Conservation (phyloP, 2,888 invertebrate species). For the Drosophila fungiperda region DNA sequence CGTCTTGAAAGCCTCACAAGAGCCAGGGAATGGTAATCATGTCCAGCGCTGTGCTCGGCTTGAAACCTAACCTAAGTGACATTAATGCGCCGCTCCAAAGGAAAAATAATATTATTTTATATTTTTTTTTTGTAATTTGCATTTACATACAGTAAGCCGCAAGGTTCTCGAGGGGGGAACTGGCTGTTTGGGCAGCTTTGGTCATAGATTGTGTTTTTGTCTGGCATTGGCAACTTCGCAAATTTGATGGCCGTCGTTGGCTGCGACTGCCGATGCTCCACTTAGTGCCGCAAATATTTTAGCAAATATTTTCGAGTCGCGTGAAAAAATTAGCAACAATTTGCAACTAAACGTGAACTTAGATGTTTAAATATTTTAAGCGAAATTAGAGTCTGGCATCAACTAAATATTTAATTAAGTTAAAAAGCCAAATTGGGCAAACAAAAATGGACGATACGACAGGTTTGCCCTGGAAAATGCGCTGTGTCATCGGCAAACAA, state of each 20-base stretch:
- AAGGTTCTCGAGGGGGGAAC: conserved; percentile 56
- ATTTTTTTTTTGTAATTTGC: conserved; percentile 39
- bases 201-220: background rate
- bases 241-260: conserved; percentile 22
- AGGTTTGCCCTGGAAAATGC: conserved; percentile 66
- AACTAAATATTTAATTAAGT: conserved; percentile 47
- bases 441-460: conserved; percentile 6
- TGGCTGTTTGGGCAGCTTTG: conserved; percentile 14
- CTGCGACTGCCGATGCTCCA: conserved; percentile 51
- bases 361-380: conserved; percentile 23
- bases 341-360: conserved; percentile 46
- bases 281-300: conserved; percentile 67
- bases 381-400: conserved; percentile 17
- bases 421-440: conserved; percentile 13
- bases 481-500: conserved; percentile 67
- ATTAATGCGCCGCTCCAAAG: conserved; percentile 53
- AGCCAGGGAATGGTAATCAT: conserved; percentile 46
- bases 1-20: conserved; percentile 15
- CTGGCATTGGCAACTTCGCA: conserved; percentile 47
- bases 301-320: conserved; percentile 44
- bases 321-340: conserved; percentile 72
- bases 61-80: conserved; percentile 47
- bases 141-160: conserved; percentile 40
- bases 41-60: conserved; percentile 45
- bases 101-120: conserved; percentile 67